Evolutionary conservation across 2,797 vertebrate species (phyloP), one percentile per base, ranked within the genome.

Genomic region (Sebastes nivosus): DNA sequence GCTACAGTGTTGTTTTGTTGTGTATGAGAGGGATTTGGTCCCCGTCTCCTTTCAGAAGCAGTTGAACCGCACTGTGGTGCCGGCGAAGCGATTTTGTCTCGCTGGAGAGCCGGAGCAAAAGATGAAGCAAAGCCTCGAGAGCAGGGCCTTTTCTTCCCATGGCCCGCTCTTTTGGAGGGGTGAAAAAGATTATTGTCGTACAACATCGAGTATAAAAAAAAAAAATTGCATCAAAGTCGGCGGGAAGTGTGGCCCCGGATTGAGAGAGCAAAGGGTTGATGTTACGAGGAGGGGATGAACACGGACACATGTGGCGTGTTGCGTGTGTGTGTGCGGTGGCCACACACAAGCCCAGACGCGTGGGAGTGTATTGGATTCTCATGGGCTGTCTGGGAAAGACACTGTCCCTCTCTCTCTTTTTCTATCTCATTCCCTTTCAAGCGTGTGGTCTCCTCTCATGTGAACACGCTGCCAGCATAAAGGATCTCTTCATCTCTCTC

Each of bases 1-100:
- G 95, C 96, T 96, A 96, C 96, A 96, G 92, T 96, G 96, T 94
- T 95, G 92, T 94, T 94, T 94, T 93, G 92, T 94, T 87, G 92
- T 82, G 81, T 72, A 87, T 80, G 87, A 93, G 94, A 93, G 91
- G 93, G 95, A 95, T 95, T 94, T 95, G 93, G 90, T 91, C 94
- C 92, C 92, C 92, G 84, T 91, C 89, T 92, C 92, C 91, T 96
- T 96, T 96, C 93, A 95, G 89, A 63, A 71, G 92, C 92, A 92
- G 95, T 94, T 96, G 96, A 96, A 96, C 94, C 94, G 79, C 94
- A 89, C 79, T 4, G 95, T 93, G 95, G 95, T 93, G 94, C 91
- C 90, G 93, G 87, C 75, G 83, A 94, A 93, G 89, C 88, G 92
- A 96, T 94, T 96, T 95, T 94, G 94, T 95, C 93, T 92, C 78